These are phyloP conservation scores for Amphipyra tragopoginis DNA, from an alignment of 2,888 invertebrate species.

Conservation along the genomic window DNA sequence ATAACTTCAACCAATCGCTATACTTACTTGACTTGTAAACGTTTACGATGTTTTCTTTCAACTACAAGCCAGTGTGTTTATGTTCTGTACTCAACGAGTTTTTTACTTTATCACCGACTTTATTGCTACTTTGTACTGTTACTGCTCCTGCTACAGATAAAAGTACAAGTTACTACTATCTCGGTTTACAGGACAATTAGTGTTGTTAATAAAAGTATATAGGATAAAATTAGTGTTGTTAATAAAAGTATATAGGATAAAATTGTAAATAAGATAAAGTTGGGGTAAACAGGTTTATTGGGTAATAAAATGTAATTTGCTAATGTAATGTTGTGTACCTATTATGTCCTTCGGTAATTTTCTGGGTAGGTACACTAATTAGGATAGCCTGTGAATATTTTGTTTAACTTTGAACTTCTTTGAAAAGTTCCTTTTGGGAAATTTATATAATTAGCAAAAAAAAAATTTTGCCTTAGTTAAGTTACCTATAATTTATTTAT, in stretches of 20 bases:
- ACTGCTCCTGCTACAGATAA: constrained; percentile 66
- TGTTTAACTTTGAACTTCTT: too few species aligned
- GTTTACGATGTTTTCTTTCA: constrained; percentile 85
- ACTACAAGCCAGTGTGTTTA: constrained; percentile 79
- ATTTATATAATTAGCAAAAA: too few species aligned
- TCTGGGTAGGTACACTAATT: background rate
- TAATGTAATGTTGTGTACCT: constrained; percentile 32
- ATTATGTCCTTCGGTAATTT: constrained; percentile 2
- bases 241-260: constrained; percentile 57
- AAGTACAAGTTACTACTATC: constrained; percentile 49
- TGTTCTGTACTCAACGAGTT: constrained; percentile 77
- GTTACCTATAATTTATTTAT: too few species aligned
- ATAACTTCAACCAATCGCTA: constrained; percentile 41
- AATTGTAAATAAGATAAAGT: constrained; percentile 53
- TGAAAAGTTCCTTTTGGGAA: too few species aligned
- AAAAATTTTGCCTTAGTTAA: too few species aligned
- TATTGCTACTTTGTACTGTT: constrained; percentile 70
- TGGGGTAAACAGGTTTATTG: constrained; percentile 57
- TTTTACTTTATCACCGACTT: constrained; percentile 80
- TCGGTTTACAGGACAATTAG: constrained; percentile 56
- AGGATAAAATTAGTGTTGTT: constrained; percentile 57
- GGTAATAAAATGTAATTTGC: constrained; percentile 38
- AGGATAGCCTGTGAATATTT: background rate
- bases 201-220: constrained; percentile 51
- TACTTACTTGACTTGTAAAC: constrained; percentile 78